Evolutionary conservation across 2,113 vertebrate genomes (phyloP).

Genomic region (Eolophus roseicapilla): DNA sequence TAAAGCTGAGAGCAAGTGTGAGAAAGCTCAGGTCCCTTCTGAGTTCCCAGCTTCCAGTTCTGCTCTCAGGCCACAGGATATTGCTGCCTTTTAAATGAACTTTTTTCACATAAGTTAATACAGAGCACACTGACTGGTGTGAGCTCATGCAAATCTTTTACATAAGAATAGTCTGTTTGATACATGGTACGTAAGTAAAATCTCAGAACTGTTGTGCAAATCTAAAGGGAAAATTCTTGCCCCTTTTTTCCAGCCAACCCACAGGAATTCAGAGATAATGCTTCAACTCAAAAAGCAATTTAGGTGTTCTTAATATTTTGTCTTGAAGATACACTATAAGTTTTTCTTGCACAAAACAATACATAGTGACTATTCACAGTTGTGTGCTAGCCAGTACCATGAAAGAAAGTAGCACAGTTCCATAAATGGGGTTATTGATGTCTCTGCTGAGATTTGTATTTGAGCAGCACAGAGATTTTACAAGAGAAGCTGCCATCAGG

Average conservation of each 20-base stretch:
- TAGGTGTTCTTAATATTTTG: neutral
- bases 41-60: neutral
- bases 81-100: constrained; percentile 22
- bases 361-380: neutral
- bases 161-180: neutral
- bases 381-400: neutral
- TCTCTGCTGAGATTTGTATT: neutral
- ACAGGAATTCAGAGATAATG: constrained; percentile 2
- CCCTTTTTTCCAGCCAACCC: constrained; percentile 21
- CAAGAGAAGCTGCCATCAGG: neutral
- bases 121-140: neutral
- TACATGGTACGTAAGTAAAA: neutral
- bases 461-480: neutral
- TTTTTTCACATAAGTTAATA: neutral
- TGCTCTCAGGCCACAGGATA: constrained; percentile 17
- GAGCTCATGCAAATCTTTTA: neutral
- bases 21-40: neutral
- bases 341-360: neutral
- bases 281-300: constrained; percentile 30
- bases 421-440: constrained; percentile 8
- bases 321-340: neutral
- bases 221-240: neutral
- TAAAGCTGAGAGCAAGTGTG: neutral
- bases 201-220: neutral
- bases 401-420: neutral